Evolutionary conservation across 2,113 vertebrate genomes (phyloP).

Genomic region (Gracilinanus agilis): DNA sequence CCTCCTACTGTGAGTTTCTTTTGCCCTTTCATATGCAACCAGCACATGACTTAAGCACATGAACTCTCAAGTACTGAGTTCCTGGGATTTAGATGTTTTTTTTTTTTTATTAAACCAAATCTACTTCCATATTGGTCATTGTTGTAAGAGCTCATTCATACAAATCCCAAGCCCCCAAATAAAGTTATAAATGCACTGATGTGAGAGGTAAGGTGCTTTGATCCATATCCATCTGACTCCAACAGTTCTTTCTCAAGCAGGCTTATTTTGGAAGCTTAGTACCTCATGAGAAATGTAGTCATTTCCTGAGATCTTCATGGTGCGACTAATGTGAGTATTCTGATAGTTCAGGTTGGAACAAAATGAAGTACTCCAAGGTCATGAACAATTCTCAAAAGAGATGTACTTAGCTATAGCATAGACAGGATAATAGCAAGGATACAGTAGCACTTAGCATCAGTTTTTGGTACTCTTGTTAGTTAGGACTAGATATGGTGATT

Average conservation of each 20-base stretch:
- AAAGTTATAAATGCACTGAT: too few species aligned
- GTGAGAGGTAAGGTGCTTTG: too few species aligned
- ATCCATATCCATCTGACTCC: too few species aligned
- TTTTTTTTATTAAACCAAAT: too few species aligned
- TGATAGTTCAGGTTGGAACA: not conserved
- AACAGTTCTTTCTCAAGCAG: too few species aligned
- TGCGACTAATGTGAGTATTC: not conserved
- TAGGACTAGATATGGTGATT: not conserved
- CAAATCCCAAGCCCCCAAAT: too few species aligned
- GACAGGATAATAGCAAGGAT: not conserved
- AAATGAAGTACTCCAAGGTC: not conserved
- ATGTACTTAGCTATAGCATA: not conserved
- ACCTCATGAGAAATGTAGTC: not conserved
- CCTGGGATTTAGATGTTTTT: not conserved
- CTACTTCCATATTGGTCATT: too few species aligned
- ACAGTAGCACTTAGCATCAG: not conserved
- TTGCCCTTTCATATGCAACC: not conserved
- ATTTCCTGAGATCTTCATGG: not conserved
- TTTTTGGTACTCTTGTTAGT: not conserved
- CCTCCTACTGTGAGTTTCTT: not conserved
- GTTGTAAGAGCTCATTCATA: too few species aligned
- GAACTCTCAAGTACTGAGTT: not conserved
- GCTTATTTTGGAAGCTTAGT: not conserved
- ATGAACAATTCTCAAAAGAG: not conserved
- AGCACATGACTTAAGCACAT: not conserved